Conservation (phyloP, 2,888 invertebrate species). For the Stratiomys singularior region DNA sequence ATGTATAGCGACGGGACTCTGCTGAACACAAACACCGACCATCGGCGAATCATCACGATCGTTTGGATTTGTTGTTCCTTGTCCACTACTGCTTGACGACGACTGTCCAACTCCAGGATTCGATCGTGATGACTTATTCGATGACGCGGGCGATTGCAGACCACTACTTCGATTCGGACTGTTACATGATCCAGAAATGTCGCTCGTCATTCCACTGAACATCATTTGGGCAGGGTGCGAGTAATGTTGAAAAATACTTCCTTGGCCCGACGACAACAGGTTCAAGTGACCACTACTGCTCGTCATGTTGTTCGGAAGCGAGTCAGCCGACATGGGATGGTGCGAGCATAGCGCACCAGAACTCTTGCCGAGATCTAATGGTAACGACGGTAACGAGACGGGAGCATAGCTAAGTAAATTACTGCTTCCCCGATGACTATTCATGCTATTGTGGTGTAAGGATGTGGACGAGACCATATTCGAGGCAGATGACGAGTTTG, state of each 20-base stretch:
- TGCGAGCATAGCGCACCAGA: conserved; percentile 46
- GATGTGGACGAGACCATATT: conserved; percentile 51
- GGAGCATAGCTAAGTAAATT: conserved; percentile 62
- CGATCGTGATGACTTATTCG: conserved; percentile 51
- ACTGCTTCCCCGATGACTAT: conserved; percentile 49
- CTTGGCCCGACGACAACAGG: conserved; percentile 54
- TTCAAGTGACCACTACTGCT: conserved; percentile 46
- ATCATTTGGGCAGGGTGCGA: conserved; percentile 47
- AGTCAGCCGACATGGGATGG: neutral
- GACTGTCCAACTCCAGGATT: conserved; percentile 21
- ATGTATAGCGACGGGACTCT: conserved; percentile 93
- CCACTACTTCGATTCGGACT: conserved; percentile 53
- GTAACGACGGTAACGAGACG: conserved; percentile 63
- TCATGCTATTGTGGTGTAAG: conserved; percentile 50
- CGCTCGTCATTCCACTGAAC: conserved; percentile 34
- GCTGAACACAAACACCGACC: conserved; percentile 90
- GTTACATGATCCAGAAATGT: conserved; percentile 16
- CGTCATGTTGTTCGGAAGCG: conserved; percentile 5
- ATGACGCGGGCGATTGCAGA: neutral
- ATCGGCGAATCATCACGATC: conserved; percentile 80
- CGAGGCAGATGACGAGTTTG: conserved; percentile 50
- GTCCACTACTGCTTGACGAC: neutral
- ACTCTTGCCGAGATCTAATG: conserved; percentile 58
- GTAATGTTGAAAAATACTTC: conserved; percentile 48
- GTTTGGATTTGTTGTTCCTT: conserved; percentile 57